Evolutionary conservation across 2,113 vertebrate species (phyloP), one percentile per base, ranked within the genome.

Genomic region (Actenoides lindsayi): DNA sequence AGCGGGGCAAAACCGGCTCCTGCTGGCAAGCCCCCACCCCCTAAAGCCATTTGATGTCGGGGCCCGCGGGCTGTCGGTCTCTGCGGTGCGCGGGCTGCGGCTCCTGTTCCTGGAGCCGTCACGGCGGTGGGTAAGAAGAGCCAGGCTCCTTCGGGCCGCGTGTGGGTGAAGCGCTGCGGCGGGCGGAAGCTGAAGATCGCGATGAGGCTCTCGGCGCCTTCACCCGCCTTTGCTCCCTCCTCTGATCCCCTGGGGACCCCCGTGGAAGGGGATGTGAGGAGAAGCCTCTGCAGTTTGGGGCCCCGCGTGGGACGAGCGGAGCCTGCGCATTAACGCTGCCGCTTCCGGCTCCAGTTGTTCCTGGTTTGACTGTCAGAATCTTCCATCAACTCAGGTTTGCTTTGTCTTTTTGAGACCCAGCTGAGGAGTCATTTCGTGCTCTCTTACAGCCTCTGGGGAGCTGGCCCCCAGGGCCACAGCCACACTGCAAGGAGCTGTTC

Each of bases 351-450:
- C 56, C n/a, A 3, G 4, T 33, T 60, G 31, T 59, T 53, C 78
- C 44, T 33, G 69, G 57, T 28, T 30, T 4, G 42, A 16, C 50
- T 33, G 65, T 13, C 0, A 1, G 41, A 30, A 64, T 31, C 24
- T 78, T 31, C 35, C 11, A 1, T 50, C 35, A 42, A 24, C 28
- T 46, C 13, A 4, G 64, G 20, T 57, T 71, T 50, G 57, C 50
- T 70, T 56, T 62, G 30, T 25, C 19, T 56, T 13, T 1, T 13
- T 1, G 27, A 53, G 87, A 13, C 0, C 3, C 42, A 44, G 60
- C 53, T 0, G 1, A 54, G 63, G 63, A 54, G 63, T 63, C 0
- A 2, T 48, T 39, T 46, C 13, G 2, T 17, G 2, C 1, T 1
- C 15, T n/a, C 7, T 67, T 3, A 4, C 28, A 41, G 42, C 42